phyloP scores from a whole-genome alignment of 64 coral and sea anemone species.

The Pocillopora damicornis region DNA sequence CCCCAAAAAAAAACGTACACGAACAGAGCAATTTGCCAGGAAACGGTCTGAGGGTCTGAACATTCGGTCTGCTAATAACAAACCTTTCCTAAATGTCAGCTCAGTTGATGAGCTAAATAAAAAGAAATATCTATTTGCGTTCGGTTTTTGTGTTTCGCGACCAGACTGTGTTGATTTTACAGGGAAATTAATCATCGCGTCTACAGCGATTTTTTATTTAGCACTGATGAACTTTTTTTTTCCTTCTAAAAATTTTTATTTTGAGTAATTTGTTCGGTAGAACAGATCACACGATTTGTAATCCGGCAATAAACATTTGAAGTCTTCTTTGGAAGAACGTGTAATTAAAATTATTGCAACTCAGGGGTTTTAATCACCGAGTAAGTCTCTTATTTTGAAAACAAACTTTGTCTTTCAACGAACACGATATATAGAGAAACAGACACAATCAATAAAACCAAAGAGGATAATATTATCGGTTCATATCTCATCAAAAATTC shows the following conservation, averaged over 20 bases:
- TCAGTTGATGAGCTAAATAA: background rate
- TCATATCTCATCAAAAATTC: slow-evolving; percentile 8
- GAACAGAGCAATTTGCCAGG: background rate
- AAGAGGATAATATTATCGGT: slow-evolving; percentile 23
- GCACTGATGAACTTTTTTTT: too few species aligned
- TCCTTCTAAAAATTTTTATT: too few species aligned
- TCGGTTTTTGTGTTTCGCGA: too few species aligned
- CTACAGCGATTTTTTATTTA: too few species aligned
- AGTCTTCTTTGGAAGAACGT: background rate
- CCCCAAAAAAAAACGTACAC: background rate
- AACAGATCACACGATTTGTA: too few species aligned
- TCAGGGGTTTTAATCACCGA: background rate
- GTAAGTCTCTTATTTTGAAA: slow-evolving; percentile 27
- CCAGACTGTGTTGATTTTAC: too few species aligned
- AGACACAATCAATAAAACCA: slow-evolving; percentile 36
- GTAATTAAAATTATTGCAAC: background rate
- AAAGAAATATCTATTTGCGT: background rate
- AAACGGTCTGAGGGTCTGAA: background rate
- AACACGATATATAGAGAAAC: slow-evolving; percentile 52
- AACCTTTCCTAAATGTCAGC: background rate
- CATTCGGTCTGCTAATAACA: background rate
- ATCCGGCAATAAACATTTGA: too few species aligned
- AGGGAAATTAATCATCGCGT: too few species aligned
- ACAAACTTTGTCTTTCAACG: slow-evolving; percentile 54
- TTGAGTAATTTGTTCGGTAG: too few species aligned